A percentile compares a stretch with the other conserved stretches of the same genome.
Evolutionary conservation across 2,888 invertebrate genomes (phyloP).

Genomic region (Fabriciana adippe): DNA sequence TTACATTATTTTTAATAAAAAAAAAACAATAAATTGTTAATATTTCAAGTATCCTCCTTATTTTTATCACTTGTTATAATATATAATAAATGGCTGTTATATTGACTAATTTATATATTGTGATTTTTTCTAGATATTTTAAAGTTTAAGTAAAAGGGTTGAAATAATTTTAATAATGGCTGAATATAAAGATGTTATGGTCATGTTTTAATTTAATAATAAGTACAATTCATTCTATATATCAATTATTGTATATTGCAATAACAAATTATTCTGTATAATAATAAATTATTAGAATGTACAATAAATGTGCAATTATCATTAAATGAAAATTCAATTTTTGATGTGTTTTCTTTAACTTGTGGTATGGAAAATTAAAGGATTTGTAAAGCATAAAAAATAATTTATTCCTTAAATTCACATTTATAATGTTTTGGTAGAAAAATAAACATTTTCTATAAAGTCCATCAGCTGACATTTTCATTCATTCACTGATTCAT

Average conservation of each 20-base stretch:
- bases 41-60: no score
- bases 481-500: slow-evolving; percentile 5
- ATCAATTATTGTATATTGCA: neutral
- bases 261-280: slow-evolving; percentile 10
- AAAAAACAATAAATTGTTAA: no score
- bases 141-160: neutral
- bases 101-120: no score
- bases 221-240: neutral
- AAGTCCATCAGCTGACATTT: slow-evolving; percentile 9
- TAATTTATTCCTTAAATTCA: slow-evolving; percentile 28
- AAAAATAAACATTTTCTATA: no score
- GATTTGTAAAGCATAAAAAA: slow-evolving; percentile 10
- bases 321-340: slow-evolving; percentile 30
- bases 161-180: slow-evolving; percentile 10
- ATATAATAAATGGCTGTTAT: no score
- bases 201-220: no score
- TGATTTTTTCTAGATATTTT: neutral
- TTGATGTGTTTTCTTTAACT: neutral
- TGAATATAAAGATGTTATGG: neutral
- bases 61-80: no score
- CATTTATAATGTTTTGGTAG: neutral
- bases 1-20: no score
- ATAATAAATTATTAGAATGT: slow-evolving; percentile 28
- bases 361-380: neutral
- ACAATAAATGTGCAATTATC: slow-evolving; percentile 37